Conservation (phyloP, 2,888 invertebrate genomes). For the Elmis aenea region DNA sequence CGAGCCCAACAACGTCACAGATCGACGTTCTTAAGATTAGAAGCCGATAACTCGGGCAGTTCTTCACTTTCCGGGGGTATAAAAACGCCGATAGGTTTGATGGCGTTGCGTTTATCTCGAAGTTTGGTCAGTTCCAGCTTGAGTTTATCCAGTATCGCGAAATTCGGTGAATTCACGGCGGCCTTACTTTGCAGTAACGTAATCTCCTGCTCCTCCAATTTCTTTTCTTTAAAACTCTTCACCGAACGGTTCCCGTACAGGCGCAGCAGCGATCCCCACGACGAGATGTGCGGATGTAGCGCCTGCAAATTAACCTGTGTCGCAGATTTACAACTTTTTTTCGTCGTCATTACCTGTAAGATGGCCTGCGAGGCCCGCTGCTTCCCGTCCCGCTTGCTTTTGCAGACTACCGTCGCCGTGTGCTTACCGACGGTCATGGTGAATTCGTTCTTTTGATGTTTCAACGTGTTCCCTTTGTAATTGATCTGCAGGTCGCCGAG, state of each 20-base stretch:
- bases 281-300: slow-evolving; percentile 89
- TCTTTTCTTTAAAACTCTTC: slow-evolving; percentile 87
- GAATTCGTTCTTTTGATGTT: slow-evolving; percentile 89
- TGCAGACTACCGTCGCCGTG: slow-evolving; percentile 83
- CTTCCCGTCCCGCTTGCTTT: slow-evolving; percentile 95
- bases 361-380: slow-evolving; percentile 94
- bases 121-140: slow-evolving; percentile 76
- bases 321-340: too few species aligned
- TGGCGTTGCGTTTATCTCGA: slow-evolving; percentile 52
- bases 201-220: slow-evolving; percentile 87
- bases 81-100: slow-evolving; percentile 56
- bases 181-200: slow-evolving; percentile 86
- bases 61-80: slow-evolving; percentile 57
- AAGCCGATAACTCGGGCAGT: slow-evolving; percentile 66
- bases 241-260: slow-evolving; percentile 90
- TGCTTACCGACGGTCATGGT: slow-evolving; percentile 94
- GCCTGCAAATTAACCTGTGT: slow-evolving; percentile 12
- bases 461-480: slow-evolving; percentile 73
- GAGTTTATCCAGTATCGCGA: slow-evolving; percentile 82
- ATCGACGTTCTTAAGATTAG: slow-evolving; percentile 75
- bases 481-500: slow-evolving; percentile 83
- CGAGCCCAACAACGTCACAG: too few species aligned
- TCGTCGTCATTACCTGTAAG: too few species aligned
- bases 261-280: slow-evolving; percentile 90
- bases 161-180: slow-evolving; percentile 84